phyloP scores from a whole-genome alignment of 2,797 vertebrate genomes.

The Taenioides sp. region DNA sequence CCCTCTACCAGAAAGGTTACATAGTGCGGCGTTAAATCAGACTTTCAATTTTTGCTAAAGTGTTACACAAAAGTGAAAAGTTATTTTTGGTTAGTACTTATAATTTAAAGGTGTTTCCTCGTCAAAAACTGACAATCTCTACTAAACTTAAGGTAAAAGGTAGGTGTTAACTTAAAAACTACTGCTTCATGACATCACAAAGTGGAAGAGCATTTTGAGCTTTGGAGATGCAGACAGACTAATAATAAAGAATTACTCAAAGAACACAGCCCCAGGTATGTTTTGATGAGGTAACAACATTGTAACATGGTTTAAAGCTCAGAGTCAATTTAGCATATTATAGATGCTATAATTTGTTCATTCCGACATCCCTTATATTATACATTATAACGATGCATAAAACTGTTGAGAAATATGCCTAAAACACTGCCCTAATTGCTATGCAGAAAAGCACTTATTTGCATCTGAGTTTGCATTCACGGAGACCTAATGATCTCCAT shows the following conservation, averaged over 20 bases:
- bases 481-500: slow-evolving; percentile 18
- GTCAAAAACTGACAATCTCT: no score
- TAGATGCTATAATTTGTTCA: neutral
- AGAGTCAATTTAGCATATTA: no score
- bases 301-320: no score
- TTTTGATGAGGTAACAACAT: no score
- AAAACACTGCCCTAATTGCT: neutral
- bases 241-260: no score
- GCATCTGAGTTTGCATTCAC: slow-evolving; percentile 10
- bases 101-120: neutral
- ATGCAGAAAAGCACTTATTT: slow-evolving; percentile 1
- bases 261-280: no score
- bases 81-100: neutral
- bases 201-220: no score
- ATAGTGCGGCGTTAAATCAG: neutral
- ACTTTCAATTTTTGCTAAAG: neutral
- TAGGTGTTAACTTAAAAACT: no score
- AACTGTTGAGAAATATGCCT: neutral
- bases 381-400: neutral
- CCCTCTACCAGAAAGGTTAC: neutral
- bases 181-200: no score
- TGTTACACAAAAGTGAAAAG: neutral
- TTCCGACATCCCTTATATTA: neutral
- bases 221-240: no score
- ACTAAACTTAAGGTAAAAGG: no score